Conservation (phyloP, 2,888 invertebrate genomes). For the Cataglyphis altisquamis region DNA sequence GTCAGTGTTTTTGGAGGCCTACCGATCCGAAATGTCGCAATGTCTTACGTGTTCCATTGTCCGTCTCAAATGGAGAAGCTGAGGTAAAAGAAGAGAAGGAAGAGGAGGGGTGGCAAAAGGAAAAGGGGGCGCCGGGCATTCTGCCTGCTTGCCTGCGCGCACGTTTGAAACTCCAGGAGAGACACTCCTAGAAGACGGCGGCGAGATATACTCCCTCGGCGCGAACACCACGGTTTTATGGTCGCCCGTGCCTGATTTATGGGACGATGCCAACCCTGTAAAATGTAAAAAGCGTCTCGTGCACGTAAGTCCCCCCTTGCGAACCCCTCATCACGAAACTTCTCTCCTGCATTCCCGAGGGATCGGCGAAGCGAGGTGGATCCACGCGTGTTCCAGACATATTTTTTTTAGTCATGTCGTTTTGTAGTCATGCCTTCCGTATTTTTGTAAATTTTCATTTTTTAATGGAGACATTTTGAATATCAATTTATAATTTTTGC, state of each 20-base stretch:
- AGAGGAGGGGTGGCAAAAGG: not conserved
- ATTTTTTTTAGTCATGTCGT: conserved; percentile 21
- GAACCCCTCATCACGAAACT: conserved; percentile 8
- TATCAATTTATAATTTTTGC: not conserved
- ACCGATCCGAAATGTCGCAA: conserved; percentile 83
- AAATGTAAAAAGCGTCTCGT: conserved; percentile 80
- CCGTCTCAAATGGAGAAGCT: conserved; percentile 51
- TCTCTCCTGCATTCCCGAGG: conserved; percentile 21
- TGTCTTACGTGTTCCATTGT: conserved; percentile 81
- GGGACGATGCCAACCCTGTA: conserved; percentile 79
- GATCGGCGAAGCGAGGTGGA: not conserved
- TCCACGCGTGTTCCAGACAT: not conserved
- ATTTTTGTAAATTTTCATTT: not conserved
- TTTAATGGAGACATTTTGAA: not conserved
- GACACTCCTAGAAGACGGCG: conserved; percentile 26
- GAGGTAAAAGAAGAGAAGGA: not conserved
- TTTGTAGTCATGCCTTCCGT: no score
- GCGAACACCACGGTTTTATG: conserved; percentile 80
- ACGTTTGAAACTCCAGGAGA: not conserved
- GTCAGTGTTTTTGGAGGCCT: conserved; percentile 9
- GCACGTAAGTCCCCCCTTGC: conserved; percentile 47
- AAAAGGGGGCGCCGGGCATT: conserved; percentile 69
- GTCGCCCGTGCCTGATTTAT: conserved; percentile 81
- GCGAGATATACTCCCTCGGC: conserved; percentile 57
- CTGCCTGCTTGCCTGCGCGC: conserved; percentile 62